Conservation (phyloP, 2,888 invertebrate genomes). For the Parnassius mnemosyne region DNA sequence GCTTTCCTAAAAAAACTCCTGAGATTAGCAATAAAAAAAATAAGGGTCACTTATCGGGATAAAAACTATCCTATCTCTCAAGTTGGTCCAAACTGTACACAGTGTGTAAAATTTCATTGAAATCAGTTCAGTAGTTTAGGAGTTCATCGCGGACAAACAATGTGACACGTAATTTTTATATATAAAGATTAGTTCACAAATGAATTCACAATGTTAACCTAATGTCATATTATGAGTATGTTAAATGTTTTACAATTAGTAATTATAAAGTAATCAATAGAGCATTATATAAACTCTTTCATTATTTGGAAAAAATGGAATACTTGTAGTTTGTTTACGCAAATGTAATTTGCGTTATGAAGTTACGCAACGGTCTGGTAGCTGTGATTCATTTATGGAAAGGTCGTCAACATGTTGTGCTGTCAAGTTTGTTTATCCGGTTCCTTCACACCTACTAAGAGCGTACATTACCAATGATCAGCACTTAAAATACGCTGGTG, state of each 20-base stretch:
- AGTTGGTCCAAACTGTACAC: too few species aligned
- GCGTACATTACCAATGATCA: not conserved
- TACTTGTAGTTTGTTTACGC: slow-evolving; percentile 21
- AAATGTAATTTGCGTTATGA: slow-evolving; percentile 27
- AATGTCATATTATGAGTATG: not conserved
- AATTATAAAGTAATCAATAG: not conserved
- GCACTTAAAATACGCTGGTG: not conserved
- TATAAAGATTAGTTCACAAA: too few species aligned
- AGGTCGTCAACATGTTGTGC: slow-evolving; percentile 27
- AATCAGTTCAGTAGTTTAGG: too few species aligned
- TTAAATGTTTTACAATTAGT: not conserved
- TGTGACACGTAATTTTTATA: too few species aligned
- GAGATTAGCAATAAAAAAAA: too few species aligned
- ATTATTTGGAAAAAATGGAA: not conserved
- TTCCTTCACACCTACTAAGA: slow-evolving; percentile 23
- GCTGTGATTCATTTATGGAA: slow-evolving; percentile 36
- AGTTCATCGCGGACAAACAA: too few species aligned
- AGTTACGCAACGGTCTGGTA: slow-evolving; percentile 31
- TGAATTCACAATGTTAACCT: too few species aligned
- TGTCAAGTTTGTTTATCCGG: slow-evolving; percentile 35
- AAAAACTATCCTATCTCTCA: too few species aligned
- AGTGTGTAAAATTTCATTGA: too few species aligned
- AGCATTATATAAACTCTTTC: not conserved
- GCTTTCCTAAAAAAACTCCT: too few species aligned
- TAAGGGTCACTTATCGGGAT: too few species aligned